A percentile compares a stretch with the other conserved stretches of the same genome.
These are phyloP conservation scores for Tor tambroides DNA, from an alignment of 2,113 vertebrate genomes.

Conservation along the genomic window DNA sequence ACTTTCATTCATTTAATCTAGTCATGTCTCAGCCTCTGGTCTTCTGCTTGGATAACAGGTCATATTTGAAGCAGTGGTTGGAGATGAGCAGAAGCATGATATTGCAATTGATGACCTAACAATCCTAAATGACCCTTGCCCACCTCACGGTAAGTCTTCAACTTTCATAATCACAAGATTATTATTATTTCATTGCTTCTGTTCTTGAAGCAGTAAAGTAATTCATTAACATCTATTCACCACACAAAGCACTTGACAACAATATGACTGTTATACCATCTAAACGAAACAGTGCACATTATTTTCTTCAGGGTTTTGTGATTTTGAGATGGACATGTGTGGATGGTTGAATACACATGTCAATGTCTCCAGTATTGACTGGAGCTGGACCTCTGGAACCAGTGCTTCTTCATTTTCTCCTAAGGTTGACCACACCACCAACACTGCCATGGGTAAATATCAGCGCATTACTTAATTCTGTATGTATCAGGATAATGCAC, in stretches of 20 bases:
- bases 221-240: not conserved
- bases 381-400: constrained; percentile 74
- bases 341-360: constrained; percentile 73
- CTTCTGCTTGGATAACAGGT: constrained; percentile 65
- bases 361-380: constrained; percentile 59
- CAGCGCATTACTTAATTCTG: not conserved
- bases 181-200: not conserved
- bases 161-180: not conserved
- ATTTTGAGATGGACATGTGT: constrained; percentile 79
- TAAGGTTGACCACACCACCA: constrained; percentile 67
- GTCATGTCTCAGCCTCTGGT: not conserved
- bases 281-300: not conserved
- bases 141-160: constrained; percentile 65
- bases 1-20: not conserved
- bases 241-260: not conserved
- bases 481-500: not conserved
- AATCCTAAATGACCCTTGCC: constrained; percentile 72
- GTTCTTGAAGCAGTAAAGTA: not conserved
- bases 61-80: constrained; percentile 73
- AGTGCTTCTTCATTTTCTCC: not conserved
- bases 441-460: constrained; percentile 67
- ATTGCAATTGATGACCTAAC: constrained; percentile 76
- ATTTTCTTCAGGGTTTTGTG: constrained; percentile 72
- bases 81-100: constrained; percentile 60
- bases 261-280: not conserved